A percentile compares a stretch with the other conserved stretches of the same genome.
phyloP scores from a whole-genome alignment of 2,113 vertebrate species.

The Pelvicachromis taeniatus region DNA sequence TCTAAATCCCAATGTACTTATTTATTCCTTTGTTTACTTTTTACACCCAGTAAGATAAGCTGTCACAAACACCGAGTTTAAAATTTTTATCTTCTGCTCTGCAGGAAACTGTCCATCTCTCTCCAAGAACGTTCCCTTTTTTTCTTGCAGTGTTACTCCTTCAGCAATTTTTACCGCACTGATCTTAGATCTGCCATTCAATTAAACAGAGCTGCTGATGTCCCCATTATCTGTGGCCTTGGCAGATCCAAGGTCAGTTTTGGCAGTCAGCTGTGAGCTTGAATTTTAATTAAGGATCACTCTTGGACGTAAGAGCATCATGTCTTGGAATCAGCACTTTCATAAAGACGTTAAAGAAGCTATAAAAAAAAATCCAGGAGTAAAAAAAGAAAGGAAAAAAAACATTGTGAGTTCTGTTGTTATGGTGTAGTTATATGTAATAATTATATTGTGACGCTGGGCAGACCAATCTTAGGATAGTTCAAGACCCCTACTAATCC shows the following conservation, averaged over 20 bases:
- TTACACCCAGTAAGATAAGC: not conserved
- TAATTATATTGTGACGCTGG: not conserved
- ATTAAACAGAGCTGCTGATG: not conserved
- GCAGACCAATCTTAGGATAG: not conserved
- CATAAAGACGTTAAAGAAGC: not conserved
- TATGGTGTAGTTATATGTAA: not conserved
- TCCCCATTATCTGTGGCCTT: not conserved
- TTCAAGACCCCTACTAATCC: not conserved
- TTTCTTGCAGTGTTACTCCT: not conserved
- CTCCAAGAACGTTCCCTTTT: not conserved
- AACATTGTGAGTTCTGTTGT: not conserved
- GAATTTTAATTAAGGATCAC: slow-evolving; percentile 21
- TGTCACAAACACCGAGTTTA: not conserved
- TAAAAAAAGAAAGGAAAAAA: not conserved
- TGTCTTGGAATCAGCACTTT: not conserved
- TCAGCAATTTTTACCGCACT: not conserved
- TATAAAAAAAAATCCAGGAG: not conserved
- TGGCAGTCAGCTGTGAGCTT: not conserved
- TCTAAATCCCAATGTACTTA: not conserved
- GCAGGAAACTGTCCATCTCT: not conserved
- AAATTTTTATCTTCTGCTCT: not conserved
- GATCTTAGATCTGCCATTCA: slow-evolving; percentile 22
- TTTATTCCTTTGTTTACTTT: not conserved
- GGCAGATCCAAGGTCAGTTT: slow-evolving; percentile 27
- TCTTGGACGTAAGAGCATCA: not conserved